A percentile compares a stretch with the other conserved stretches of the same genome.
These are phyloP conservation scores for Pseudanteris insignis DNA, from an alignment of 2,888 invertebrate genomes.

Conservation along the genomic window DNA sequence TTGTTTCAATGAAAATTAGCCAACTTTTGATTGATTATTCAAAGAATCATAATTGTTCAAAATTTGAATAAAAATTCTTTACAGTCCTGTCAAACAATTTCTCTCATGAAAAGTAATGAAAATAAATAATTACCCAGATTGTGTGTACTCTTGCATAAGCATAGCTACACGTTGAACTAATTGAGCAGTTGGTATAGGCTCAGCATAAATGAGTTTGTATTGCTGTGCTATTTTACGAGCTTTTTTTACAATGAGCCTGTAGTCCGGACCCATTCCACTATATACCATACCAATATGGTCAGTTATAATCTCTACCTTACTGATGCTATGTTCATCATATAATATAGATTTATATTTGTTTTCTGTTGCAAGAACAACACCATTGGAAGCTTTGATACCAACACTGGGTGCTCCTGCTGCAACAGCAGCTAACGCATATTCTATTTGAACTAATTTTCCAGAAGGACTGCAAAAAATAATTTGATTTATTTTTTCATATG, in stretches of 20 bases:
- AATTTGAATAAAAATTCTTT: too few species aligned
- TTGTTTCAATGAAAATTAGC: too few species aligned
- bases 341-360: slow-evolving; percentile 97
- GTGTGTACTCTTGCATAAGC: slow-evolving; percentile 99
- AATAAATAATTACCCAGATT: slow-evolving; percentile 84
- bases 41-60: too few species aligned
- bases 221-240: slow-evolving; percentile 97
- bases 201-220: slow-evolving; percentile 89
- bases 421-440: slow-evolving; percentile 99
- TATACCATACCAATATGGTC: slow-evolving; percentile 98
- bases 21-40: too few species aligned
- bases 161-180: slow-evolving; percentile 95
- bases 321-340: slow-evolving; percentile 96
- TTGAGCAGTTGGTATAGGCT: slow-evolving; percentile 96
- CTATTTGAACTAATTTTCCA: slow-evolving; percentile 98
- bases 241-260: slow-evolving; percentile 86
- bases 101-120: too few species aligned
- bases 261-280: slow-evolving; percentile 94
- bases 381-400: slow-evolving; percentile 98
- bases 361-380: slow-evolving; percentile 97
- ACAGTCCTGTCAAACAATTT: too few species aligned
- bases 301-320: slow-evolving; percentile 95
- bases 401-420: slow-evolving; percentile 98
- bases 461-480: slow-evolving; percentile 87
- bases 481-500: too few species aligned